Evolutionary conservation across 2,797 vertebrate species (phyloP).

Genomic region (Sardinella longiceps): DNA sequence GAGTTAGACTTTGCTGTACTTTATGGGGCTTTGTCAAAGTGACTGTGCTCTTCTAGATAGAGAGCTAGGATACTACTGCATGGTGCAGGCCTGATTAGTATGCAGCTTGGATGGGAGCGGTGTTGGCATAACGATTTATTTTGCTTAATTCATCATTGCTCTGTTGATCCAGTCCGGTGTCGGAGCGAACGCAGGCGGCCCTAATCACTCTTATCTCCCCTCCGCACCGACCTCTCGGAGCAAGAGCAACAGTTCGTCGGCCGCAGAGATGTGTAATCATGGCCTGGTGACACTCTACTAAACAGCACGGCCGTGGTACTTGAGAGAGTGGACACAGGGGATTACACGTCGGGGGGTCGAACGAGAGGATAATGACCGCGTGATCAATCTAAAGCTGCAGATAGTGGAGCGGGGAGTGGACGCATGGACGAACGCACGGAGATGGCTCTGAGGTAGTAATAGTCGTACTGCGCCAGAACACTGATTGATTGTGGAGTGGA

Average conservation of each 20-base stretch:
- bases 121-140: conserved; percentile 34
- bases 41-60: background rate
- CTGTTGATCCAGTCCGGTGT: conserved; percentile 21
- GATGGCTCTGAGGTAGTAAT: conserved; percentile 1
- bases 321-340: background rate
- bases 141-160: conserved; percentile 37
- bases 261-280: background rate
- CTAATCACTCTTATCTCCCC: background rate
- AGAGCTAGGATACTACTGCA: background rate
- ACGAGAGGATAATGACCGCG: conserved; percentile 46
- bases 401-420: background rate
- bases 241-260: background rate
- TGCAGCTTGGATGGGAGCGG: background rate
- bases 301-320: background rate
- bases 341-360: conserved; percentile 41
- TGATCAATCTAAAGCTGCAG: conserved; percentile 53
- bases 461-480: background rate
- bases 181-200: background rate
- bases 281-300: background rate
- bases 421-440: background rate
- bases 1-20: background rate
- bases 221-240: background rate
- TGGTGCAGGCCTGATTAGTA: background rate
- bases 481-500: conserved; percentile 11
- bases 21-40: background rate